phyloP scores from a whole-genome alignment of 2,797 vertebrate genomes.

The Pangasius mekongensis region DNA sequence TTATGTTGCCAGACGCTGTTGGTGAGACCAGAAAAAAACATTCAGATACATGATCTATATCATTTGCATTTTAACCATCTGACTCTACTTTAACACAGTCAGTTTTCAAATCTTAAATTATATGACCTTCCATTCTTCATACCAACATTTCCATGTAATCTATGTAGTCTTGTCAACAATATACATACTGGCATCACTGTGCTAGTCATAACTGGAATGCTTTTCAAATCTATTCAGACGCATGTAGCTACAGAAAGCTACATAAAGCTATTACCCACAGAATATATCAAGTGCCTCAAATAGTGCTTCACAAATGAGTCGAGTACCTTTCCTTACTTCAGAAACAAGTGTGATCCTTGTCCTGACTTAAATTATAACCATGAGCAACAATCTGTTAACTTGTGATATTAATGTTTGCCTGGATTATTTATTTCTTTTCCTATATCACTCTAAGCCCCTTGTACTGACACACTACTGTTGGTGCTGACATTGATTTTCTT shows the following conservation, averaged over 20 bases:
- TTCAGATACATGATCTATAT: constrained; percentile 82
- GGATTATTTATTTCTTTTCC: constrained; percentile 72
- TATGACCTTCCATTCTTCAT: constrained; percentile 56
- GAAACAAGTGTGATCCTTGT: constrained; percentile 58
- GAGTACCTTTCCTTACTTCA: constrained; percentile 60
- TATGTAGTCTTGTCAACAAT: constrained; percentile 55
- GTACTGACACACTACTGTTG: constrained; percentile 82
- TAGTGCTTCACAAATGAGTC: constrained; percentile 61
- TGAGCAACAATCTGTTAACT: constrained; percentile 70
- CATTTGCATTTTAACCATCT: constrained; percentile 76
- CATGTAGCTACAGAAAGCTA: constrained; percentile 55
- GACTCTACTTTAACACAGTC: constrained; percentile 51
- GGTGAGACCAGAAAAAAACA: constrained; percentile 84
- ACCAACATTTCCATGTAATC: constrained; percentile 61
- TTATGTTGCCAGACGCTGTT: constrained; percentile 85
- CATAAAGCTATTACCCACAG: constrained; percentile 36
- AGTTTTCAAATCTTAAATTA: not conserved
- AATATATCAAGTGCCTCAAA: constrained; percentile 58
- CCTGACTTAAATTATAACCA: constrained; percentile 70
- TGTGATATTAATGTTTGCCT: constrained; percentile 65
- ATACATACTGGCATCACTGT: constrained; percentile 57
- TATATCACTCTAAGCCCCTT: constrained; percentile 83
- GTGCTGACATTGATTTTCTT: constrained; percentile 76
- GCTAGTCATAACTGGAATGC: constrained; percentile 56
- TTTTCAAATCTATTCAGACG: constrained; percentile 65